Evolutionary conservation across 2,888 invertebrate species (phyloP).

Genomic region (Rotaria magnacalcarata): DNA sequence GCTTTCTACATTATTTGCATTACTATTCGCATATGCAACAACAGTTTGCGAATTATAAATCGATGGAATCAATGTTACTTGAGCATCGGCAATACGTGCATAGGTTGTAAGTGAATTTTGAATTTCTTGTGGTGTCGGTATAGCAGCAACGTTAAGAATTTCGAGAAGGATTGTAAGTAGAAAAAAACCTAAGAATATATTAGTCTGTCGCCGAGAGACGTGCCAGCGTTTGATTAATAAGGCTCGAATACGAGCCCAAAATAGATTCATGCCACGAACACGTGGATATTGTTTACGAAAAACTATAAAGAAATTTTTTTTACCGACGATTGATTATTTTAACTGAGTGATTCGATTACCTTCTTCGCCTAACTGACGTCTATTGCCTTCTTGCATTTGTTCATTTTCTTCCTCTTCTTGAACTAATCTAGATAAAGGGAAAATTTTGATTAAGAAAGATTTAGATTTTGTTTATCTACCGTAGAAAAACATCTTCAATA

Average conservation of each 20-base stretch:
- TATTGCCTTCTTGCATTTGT: not conserved
- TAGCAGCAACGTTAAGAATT: not conserved
- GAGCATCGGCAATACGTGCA: not conserved
- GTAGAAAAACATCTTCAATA: slow-evolving; percentile 30
- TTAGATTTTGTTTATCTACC: not conserved
- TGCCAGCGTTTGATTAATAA: slow-evolving; percentile 12
- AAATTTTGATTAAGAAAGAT: not conserved
- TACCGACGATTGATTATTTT: no score
- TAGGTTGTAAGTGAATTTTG: not conserved
- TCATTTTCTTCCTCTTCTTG: slow-evolving; percentile 9
- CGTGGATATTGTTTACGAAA: not conserved
- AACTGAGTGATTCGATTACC: not conserved
- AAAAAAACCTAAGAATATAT: not conserved
- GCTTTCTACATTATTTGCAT: not conserved
- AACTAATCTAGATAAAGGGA: not conserved
- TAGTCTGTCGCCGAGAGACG: slow-evolving; percentile 1
- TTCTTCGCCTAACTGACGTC: not conserved
- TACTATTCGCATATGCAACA: not conserved
- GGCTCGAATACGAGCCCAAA: not conserved
- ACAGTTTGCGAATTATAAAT: slow-evolving; percentile 23
- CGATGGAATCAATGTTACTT: slow-evolving; percentile 3
- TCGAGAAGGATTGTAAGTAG: not conserved
- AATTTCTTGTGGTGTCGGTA: slow-evolving; percentile 31
- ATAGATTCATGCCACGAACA: not conserved
- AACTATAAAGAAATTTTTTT: not conserved